A percentile compares a stretch with the other conserved stretches of the same genome.
These are phyloP conservation scores for Frieseomelitta varia DNA, from an alignment of 1,140 invertebrate genomes.

Conservation along the genomic window DNA sequence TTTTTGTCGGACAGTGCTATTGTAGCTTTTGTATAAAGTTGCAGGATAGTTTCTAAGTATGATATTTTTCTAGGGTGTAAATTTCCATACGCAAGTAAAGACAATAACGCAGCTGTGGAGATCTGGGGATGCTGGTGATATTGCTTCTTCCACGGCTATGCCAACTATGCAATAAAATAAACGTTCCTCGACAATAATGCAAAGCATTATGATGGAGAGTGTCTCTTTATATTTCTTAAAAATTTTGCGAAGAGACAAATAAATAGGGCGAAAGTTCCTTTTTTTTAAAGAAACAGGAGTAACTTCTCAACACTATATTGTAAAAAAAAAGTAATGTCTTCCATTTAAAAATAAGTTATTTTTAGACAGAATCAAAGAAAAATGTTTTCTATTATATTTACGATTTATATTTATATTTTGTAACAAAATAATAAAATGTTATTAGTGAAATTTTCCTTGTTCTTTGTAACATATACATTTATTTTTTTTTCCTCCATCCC, in stretches of 20 bases:
- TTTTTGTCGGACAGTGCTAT: not conserved
- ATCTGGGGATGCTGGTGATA: conserved; percentile 90
- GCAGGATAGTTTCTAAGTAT: conserved; percentile 22
- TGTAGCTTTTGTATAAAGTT: not conserved
- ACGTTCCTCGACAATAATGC: not conserved
- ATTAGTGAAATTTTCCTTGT: not conserved
- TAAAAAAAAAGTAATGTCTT: conserved; percentile 45
- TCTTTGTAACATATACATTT: not conserved
- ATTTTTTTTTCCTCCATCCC: not conserved
- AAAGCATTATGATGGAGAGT: not conserved
- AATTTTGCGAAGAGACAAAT: not conserved
- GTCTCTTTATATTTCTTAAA: not conserved
- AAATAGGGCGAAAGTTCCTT: too few species aligned
- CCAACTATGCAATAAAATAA: conserved; percentile 90
- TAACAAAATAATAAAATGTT: conserved; percentile 45
- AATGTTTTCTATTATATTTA: not conserved
- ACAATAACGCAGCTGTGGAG: conserved; percentile 99
- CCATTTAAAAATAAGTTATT: conserved; percentile 42
- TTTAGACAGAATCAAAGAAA: not conserved
- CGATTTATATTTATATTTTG: conserved; percentile 40
- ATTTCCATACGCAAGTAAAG: conserved; percentile 99
- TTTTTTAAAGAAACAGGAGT: not conserved
- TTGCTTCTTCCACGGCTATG: conserved; percentile 92
- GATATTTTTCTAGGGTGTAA: conserved; percentile 89
- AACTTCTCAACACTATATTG: not conserved